Percentiles rank a stretch among this genome's conserved stretches.
Conservation (phyloP, 2,888 invertebrate species). For the Calliopum simillimum region DNA sequence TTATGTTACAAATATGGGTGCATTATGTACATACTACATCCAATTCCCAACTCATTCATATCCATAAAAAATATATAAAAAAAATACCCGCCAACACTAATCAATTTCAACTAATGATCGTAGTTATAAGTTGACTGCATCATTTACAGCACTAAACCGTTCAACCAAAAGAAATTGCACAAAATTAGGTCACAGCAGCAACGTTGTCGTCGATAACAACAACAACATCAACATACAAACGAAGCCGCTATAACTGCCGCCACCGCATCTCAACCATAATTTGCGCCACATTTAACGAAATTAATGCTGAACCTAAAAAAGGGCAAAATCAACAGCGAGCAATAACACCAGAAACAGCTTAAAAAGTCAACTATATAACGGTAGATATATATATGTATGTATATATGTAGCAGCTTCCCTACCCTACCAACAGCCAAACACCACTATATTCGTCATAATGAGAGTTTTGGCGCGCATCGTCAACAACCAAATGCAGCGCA, state of each 20-base stretch:
- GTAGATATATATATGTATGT: too few relatives aligned
- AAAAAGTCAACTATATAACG: neutral
- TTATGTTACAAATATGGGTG: too few relatives aligned
- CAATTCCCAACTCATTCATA: too few relatives aligned
- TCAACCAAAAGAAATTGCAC: slow-evolving; percentile 43
- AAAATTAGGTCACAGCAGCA: slow-evolving; percentile 51
- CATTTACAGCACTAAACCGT: slow-evolving; percentile 12
- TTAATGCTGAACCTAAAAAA: slow-evolving; percentile 31
- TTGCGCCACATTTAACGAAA: slow-evolving; percentile 33
- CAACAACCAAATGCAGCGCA: neutral
- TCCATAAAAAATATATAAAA: too few relatives aligned
- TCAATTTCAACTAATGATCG: slow-evolving; percentile 24
- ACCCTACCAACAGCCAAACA: neutral
- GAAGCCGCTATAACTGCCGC: slow-evolving; percentile 9
- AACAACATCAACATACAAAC: slow-evolving; percentile 40
- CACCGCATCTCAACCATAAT: slow-evolving; percentile 20
- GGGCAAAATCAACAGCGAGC: slow-evolving; percentile 1
- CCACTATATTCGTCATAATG: neutral
- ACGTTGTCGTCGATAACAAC: slow-evolving; percentile 35
- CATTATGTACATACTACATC: too few relatives aligned
- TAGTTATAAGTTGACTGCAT: neutral
- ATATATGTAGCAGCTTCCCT: too few relatives aligned
- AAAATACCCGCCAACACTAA: slow-evolving; percentile 12
- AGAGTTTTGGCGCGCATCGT: slow-evolving; percentile 16
- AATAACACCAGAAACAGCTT: neutral